Base-by-base conservation (phyloP, 2,113 vertebrate species). In the Diglossa brunneiventris region DNA sequence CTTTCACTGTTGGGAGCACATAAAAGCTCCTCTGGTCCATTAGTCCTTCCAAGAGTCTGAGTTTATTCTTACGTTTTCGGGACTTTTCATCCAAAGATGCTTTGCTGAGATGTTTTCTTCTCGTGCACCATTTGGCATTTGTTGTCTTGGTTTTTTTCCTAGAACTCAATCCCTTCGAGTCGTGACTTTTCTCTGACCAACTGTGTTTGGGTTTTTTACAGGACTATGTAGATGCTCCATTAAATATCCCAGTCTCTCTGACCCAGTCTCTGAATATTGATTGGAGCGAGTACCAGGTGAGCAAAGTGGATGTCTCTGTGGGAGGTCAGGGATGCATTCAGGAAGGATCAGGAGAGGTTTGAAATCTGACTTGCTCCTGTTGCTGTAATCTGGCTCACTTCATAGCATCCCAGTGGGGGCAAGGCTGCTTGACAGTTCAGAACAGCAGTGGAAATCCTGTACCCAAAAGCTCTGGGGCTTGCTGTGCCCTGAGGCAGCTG, bases 201-300 rank as follows among this genome's bases (percentile, higher is more conserved):
- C 41, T 49, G 5, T 13, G 4, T 79, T 35, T 79, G 26, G 39
- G 3, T 94, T 74, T 96, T 95, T 92, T 94, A 44, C 96, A 99
- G 99, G 99, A 99, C 97, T 99, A 98, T 50, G 99, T 99, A 35
- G 99, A 99, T 84, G 99, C 99, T 95, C 99, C 99, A 18, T 91
- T 99, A 97, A 99, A 98, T 97, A 99, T 99, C 97, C 99, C 99
- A 15, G 77, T 91, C 46, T 98, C 98, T 96, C 98, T 99, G 95
- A 98, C 98, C 61, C 98, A 98, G 33, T 98, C 98, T 97, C 95
- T 99, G 97, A 99, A 98, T 96, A 99, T 99, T 90, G 99, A 99
- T 97, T 99, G 99, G 99, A 98, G 98, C 12, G 98, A 98, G 92
- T 99, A 99, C 98, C 99, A 99, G 99, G 99, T 99, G 91, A 98